Evolutionary conservation across 2,113 vertebrate genomes (phyloP), one percentile per base, ranked within the genome.

Genomic region (Lepidiolamprologus cunningtoni): DNA sequence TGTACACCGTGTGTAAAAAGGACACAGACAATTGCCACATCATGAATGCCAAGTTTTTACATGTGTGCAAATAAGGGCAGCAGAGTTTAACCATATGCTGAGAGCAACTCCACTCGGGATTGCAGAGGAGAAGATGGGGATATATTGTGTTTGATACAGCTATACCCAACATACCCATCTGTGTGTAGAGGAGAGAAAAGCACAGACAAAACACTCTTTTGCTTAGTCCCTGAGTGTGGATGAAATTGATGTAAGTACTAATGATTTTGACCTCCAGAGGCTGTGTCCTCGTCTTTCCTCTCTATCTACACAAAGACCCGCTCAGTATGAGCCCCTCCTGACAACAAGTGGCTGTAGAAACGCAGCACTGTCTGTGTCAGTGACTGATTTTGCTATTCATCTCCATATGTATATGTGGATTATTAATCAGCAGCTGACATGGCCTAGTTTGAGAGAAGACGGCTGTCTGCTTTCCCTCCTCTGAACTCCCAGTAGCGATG

Each of bases 321-420:
- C 78, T 85, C 80, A 21, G 42, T 76, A 28, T 61, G 28, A 86
- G 58, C 81, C 89, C 21, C 26, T 6, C 28, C 82, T 61, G 87
- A 91, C 91, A 93, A 93, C 86, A 91, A 91, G 88, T 87, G 85
- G 81, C 53, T 84, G 57, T 40, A 86, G 85, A 73, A 86, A 85
- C 40, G 68, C 14, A 47, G 63, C 87, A 80, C 81, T 86, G 83
- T 90, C 82, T 88, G 85, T 80, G 92, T 94, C 88, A 85, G 91
- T 94, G 88, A 93, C 93, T 89, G 26, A 94, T 93, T 93, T 92
- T 71, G 57, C 82, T 81, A 86, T 95, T 96, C 87, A 93, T 95
- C 91, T 92, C 89, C 92, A 91, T 94, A 89, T 92, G 94, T 90
- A 89, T 90, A 84, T 91, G 91, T 95, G 90, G 93, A 95, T 96